Evolutionary conservation across 2,888 invertebrate genomes (phyloP).

Genomic region (Diarsia rubi): DNA sequence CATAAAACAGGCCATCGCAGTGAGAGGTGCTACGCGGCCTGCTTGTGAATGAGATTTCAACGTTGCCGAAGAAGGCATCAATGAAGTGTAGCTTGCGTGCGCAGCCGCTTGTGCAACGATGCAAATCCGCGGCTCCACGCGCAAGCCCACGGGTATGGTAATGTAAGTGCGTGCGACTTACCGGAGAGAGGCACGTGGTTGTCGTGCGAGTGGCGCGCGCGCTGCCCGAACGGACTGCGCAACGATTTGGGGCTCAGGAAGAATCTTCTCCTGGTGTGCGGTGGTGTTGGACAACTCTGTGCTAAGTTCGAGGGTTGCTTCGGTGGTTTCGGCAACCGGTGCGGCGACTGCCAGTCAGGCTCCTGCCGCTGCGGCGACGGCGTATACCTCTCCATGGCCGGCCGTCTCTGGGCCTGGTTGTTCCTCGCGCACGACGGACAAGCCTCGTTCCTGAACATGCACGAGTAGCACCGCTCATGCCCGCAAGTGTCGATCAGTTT

Average conservation of each 20-base stretch:
- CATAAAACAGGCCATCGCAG: conserved; percentile 73
- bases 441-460: conserved; percentile 97
- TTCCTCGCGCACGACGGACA: conserved; percentile 95
- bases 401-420: conserved; percentile 81
- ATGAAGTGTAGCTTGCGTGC: conserved; percentile 79
- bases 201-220: conserved; percentile 89
- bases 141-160: conserved; percentile 65
- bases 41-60: conserved; percentile 81
- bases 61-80: conserved; percentile 79
- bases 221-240: conserved; percentile 94
- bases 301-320: conserved; percentile 90
- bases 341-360: conserved; percentile 88
- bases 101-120: conserved; percentile 77
- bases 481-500: conserved; percentile 98
- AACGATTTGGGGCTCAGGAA: conserved; percentile 95
- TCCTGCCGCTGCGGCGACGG: conserved; percentile 87
- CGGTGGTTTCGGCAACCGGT: conserved; percentile 91
- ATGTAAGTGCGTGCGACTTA: conserved; percentile 81
- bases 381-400: conserved; percentile 87
- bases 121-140: conserved; percentile 79
- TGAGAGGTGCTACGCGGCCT: conserved; percentile 72
- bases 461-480: conserved; percentile 98
- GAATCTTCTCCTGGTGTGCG: conserved; percentile 94
- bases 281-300: conserved; percentile 96
- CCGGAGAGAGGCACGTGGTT: conserved; percentile 94